Base-by-base conservation (phyloP, 2,888 invertebrate species). In the Uloborus plumipes region DNA sequence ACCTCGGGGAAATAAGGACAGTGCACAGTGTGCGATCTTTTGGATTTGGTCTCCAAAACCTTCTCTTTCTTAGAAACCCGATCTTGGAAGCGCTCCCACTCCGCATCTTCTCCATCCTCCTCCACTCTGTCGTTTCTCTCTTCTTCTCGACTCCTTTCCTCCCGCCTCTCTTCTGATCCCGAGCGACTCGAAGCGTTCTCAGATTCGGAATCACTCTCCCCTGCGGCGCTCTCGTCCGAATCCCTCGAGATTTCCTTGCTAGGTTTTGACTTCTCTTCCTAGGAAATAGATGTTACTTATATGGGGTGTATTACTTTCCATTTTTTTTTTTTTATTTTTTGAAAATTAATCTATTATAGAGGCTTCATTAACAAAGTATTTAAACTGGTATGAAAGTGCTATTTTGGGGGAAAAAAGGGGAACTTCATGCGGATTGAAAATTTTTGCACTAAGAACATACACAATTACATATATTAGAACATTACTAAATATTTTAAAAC, bases 1-100 rank as follows among this genome's bases (percentile, higher is more conserved):
- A 94, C 93, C 89, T 94, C 94, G 6, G 99, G 97, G 90, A 94
- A 99, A 89, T 94, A 93, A 0, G 99, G 99, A 90, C 97, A 95
- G 89, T 99, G 99, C 39, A 99, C 99, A n/a, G 94, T 92, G 89
- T 98, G 98, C 16, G 98, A 98, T 87, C 94, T 92, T 90, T 97
- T 96, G 65, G 96, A 96, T 88, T 96, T 94, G 9, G 97, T 96
- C 89, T 98, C 98, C 58, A 98, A 90, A 18, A 92, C 92, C 86
- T 95, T 93, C 88, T 98, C 97, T 78, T 89, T 89, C 88, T 95
- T 96, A 86, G 94, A 93, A 78, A 97, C 90, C 87, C 95, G 94
- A 87, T 94, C 93, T 90, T 97, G 97, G 90, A 97, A 94, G 87
- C 94, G 94, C 88, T 97, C 95, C 98, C 98, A 98, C 89, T 97